A percentile compares a stretch with the other conserved stretches of the same genome.
Conservation (phyloP, 23 tunicate species). For the Trididemnum nubilum region DNA sequence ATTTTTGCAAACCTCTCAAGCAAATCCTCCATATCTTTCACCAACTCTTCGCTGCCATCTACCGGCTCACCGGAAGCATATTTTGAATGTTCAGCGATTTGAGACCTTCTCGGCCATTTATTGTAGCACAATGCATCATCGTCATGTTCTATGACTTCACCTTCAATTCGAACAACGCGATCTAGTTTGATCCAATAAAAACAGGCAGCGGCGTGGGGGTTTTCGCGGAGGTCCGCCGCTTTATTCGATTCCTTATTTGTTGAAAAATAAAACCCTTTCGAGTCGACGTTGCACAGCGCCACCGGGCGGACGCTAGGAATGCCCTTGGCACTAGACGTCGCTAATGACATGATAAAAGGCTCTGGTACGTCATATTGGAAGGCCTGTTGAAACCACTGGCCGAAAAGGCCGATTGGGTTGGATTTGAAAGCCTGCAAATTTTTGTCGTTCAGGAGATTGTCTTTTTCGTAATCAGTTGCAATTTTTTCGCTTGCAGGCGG, state of each 20-base stretch:
- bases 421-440: slow-evolving; percentile 6
- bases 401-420: slow-evolving; percentile 25
- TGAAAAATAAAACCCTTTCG: slow-evolving; percentile 32
- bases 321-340: slow-evolving; percentile 21
- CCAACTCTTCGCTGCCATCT: slow-evolving; percentile 17
- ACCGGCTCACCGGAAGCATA: slow-evolving; percentile 7
- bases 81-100: slow-evolving; percentile 33
- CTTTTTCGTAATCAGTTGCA: slow-evolving; percentile 9
- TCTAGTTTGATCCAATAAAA: slow-evolving; percentile 31
- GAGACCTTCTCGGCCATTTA: slow-evolving; percentile 9
- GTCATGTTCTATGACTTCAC: slow-evolving; percentile 7
- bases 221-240: slow-evolving; percentile 23
- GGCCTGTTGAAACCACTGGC: slow-evolving; percentile 27
- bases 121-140: slow-evolving; percentile 11
- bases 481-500: neutral
- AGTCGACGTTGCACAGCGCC: slow-evolving; percentile 26
- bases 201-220: slow-evolving; percentile 8
- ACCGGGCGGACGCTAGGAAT: slow-evolving; percentile 38
- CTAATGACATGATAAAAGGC: slow-evolving; percentile 42
- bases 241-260: slow-evolving; percentile 23
- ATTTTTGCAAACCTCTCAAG: slow-evolving; percentile 27
- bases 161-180: slow-evolving; percentile 15
- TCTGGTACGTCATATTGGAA: slow-evolving; percentile 19
- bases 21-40: neutral
- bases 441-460: neutral